A percentile compares a stretch with the other conserved stretches of the same genome.
Conservation (phyloP, 2,888 invertebrate species). For the Tipula vernalis region DNA sequence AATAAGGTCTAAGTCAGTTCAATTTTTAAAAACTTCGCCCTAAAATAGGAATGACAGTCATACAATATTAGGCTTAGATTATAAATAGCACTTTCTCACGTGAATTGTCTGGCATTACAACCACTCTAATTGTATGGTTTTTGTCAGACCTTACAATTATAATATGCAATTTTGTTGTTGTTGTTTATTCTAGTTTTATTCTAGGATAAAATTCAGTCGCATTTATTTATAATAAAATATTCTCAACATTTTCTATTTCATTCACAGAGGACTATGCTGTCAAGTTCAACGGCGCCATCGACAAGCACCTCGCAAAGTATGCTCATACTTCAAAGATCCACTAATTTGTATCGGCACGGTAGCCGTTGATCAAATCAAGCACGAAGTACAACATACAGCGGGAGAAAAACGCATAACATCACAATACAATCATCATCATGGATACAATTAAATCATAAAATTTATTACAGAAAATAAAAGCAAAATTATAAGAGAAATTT, state of each 20-base stretch:
- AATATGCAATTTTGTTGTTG: too few relatives aligned
- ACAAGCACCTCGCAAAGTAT: conserved; percentile 74
- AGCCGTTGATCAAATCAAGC: conserved; percentile 47
- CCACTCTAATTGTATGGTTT: too few relatives aligned
- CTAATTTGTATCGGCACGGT: conserved; percentile 78
- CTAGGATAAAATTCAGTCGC: too few relatives aligned
- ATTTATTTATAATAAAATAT: too few relatives aligned
- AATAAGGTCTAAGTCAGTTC: too few relatives aligned
- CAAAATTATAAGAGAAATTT: conserved; percentile 12
- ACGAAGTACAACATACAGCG: conserved; percentile 61
- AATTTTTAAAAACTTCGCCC: too few relatives aligned
- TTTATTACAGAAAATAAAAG: conserved; percentile 4
- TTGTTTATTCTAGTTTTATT: too few relatives aligned
- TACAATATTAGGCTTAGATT: too few relatives aligned
- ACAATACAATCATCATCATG: conserved; percentile 34
- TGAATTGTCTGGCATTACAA: too few relatives aligned
- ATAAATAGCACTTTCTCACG: too few relatives aligned
- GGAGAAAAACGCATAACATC: conserved; percentile 69
- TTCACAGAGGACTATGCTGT: conserved; percentile 64
- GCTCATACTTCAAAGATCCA: conserved; percentile 86
- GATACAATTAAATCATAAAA: neutral
- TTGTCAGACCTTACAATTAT: too few relatives aligned
- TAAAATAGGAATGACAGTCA: too few relatives aligned
- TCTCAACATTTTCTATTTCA: neutral
- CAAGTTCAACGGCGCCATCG: conserved; percentile 76